Conservation (phyloP, 2,113 vertebrate genomes). For the Syngnathus typhle region DNA sequence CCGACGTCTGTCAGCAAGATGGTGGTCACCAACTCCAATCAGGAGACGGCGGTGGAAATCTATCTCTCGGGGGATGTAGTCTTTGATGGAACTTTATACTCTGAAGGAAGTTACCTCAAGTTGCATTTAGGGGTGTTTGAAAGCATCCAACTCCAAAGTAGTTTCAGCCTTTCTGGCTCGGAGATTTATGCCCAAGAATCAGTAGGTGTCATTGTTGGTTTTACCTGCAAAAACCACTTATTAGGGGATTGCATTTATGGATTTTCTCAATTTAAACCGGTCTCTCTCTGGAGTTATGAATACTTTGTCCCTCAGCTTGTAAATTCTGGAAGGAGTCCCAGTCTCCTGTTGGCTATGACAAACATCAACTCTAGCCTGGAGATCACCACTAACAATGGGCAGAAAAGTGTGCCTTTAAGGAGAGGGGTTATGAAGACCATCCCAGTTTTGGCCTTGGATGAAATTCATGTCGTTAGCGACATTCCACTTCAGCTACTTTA, state of each 20-base stretch:
- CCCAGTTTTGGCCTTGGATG: slow-evolving; percentile 17
- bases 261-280: slow-evolving; percentile 28
- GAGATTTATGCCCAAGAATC: slow-evolving; percentile 26
- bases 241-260: slow-evolving; percentile 5
- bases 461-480: slow-evolving; percentile 20
- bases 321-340: slow-evolving; percentile 21
- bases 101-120: slow-evolving; percentile 11
- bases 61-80: slow-evolving; percentile 17
- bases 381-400: slow-evolving; percentile 3
- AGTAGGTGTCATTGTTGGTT: slow-evolving; percentile 27
- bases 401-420: slow-evolving; percentile 1
- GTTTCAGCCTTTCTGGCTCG: slow-evolving; percentile 32
- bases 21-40: slow-evolving; percentile 31
- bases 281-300: slow-evolving; percentile 28
- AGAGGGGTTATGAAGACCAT: slow-evolving; percentile 20
- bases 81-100: slow-evolving; percentile 19
- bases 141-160: slow-evolving; percentile 28
- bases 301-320: slow-evolving; percentile 26
- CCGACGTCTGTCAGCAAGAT: slow-evolving; percentile 24
- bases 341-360: slow-evolving; percentile 31
- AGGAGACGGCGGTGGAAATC: slow-evolving; percentile 15
- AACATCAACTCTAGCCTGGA: slow-evolving; percentile 4
- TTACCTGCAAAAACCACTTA: slow-evolving; percentile 22
- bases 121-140: slow-evolving; percentile 19
- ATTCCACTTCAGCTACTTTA: slow-evolving; percentile 33